phyloP scores from a whole-genome alignment of 1,140 invertebrate species.

The Thaumatotibia leucotreta region DNA sequence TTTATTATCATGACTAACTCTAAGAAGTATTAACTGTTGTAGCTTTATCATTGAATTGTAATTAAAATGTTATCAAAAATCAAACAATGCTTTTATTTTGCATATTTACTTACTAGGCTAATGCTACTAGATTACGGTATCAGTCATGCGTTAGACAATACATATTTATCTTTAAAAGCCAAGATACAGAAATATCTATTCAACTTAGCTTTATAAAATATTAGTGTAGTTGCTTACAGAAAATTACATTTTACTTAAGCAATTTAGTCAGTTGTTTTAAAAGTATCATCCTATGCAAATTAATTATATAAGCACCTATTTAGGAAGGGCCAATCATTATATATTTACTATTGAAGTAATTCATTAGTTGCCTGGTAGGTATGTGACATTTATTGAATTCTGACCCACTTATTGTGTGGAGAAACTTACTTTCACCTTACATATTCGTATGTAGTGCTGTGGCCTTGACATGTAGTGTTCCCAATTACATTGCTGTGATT shows the following conservation, averaged over 20 bases:
- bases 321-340: too few relatives aligned
- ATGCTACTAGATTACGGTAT: too few relatives aligned
- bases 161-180: not conserved
- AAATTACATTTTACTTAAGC: too few relatives aligned
- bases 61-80: conserved; percentile 9
- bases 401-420: not conserved
- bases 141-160: not conserved
- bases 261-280: not conserved
- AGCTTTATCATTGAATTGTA: conserved; percentile 18
- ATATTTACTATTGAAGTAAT: not conserved
- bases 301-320: too few relatives aligned
- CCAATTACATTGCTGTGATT: too few relatives aligned
- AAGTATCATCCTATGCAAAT: not conserved
- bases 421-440: not conserved
- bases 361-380: not conserved
- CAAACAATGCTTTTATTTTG: not conserved
- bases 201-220: too few relatives aligned
- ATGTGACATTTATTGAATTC: not conserved
- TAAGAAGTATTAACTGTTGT: conserved; percentile 24
- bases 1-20: conserved; percentile 8
- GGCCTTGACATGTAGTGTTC: too few relatives aligned
- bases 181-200: too few relatives aligned
- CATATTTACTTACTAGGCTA: too few relatives aligned
- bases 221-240: too few relatives aligned
- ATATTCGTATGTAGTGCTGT: not conserved